Percentiles rank a stretch among this genome's conserved stretches.
phyloP scores from a whole-genome alignment of 2,888 invertebrate genomes.

The Acleris literana region DNA sequence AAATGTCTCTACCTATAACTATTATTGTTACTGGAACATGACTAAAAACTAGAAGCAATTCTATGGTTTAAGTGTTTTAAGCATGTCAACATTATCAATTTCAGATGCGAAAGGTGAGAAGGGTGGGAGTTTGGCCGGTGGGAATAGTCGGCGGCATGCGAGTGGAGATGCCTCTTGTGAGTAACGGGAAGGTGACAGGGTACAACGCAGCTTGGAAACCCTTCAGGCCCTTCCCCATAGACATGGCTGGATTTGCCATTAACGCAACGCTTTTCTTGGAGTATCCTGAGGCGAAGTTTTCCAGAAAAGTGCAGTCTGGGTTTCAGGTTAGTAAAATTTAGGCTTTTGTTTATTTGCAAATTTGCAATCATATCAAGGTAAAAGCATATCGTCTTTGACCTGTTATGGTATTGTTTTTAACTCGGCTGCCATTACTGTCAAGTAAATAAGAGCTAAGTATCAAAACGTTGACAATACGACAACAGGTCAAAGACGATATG shows the following conservation, averaged over 20 bases:
- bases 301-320: constrained; percentile 93
- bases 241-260: constrained; percentile 99
- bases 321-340: constrained; percentile 83
- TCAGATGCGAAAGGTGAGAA: constrained; percentile 91
- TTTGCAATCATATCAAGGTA: too few relatives aligned
- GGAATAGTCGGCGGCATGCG: constrained; percentile 97
- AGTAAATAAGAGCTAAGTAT: too few relatives aligned
- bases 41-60: neutral
- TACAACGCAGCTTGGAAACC: constrained; percentile 93
- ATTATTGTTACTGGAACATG: too few relatives aligned
- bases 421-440: too few relatives aligned
- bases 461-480: too few relatives aligned
- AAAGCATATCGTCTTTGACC: too few relatives aligned
- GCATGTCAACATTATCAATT: constrained; percentile 46
- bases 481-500: too few relatives aligned
- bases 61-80: neutral
- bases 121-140: constrained; percentile 97
- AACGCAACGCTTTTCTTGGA: constrained; percentile 89
- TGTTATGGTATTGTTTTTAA: too few relatives aligned
- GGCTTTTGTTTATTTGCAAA: too few relatives aligned
- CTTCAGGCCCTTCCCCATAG: constrained; percentile 96
- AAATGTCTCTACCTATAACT: too few relatives aligned
- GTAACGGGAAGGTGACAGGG: constrained; percentile 79
- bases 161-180: constrained; percentile 94
- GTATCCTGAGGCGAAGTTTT: constrained; percentile 90